Evolutionary conservation across 1,140 invertebrate genomes (phyloP).

Genomic region (Drosophila pectinifera): DNA sequence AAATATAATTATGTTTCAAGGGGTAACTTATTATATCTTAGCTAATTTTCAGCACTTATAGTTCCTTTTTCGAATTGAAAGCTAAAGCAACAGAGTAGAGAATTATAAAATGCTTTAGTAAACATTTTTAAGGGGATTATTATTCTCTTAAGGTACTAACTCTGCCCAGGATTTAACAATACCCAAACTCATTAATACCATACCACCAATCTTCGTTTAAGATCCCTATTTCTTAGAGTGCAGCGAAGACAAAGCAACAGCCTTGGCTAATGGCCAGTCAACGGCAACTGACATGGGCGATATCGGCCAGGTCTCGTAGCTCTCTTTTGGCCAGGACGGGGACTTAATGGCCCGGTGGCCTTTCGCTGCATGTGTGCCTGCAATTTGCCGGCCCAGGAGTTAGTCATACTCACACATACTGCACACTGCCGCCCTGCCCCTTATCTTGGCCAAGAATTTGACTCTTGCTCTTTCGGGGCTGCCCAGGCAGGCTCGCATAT

Average conservation of each 20-base stretch:
- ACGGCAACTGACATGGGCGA: conserved; percentile 68
- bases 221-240: neutral
- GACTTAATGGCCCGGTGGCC: conserved; percentile 62
- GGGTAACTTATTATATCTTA: neutral
- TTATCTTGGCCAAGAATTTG: conserved; percentile 76
- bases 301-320: conserved; percentile 46
- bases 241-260: conserved; percentile 43
- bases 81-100: neutral
- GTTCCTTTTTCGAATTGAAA: too few relatives aligned
- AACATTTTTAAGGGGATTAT: too few relatives aligned
- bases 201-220: neutral
- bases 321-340: conserved; percentile 55
- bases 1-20: neutral
- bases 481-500: conserved; percentile 1
- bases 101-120: too few relatives aligned
- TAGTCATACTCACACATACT: conserved; percentile 22
- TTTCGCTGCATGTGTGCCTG: conserved; percentile 42
- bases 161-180: too few relatives aligned
- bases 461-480: conserved; percentile 68
- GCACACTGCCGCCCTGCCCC: too few relatives aligned
- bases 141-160: too few relatives aligned
- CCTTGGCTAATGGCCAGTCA: conserved; percentile 78
- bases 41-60: too few relatives aligned
- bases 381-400: conserved; percentile 67
- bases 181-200: neutral